Conservation (phyloP, 2,797 vertebrate genomes). For the Pangasius krempfi region DNA sequence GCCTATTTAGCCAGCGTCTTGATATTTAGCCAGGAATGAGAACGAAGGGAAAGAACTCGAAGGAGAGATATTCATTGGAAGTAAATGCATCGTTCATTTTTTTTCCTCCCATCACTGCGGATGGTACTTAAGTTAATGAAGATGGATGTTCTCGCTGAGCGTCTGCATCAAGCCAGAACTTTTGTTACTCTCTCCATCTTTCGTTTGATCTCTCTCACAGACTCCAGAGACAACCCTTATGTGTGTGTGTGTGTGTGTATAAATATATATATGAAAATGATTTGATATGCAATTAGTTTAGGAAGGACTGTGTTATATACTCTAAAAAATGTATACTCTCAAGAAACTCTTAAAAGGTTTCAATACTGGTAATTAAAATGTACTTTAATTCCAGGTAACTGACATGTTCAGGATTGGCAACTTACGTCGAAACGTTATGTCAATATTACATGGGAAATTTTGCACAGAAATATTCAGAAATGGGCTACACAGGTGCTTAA, state of each 20-base stretch:
- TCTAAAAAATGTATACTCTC: background rate
- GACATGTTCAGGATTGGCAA: background rate
- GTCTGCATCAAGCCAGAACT: constrained; percentile 42
- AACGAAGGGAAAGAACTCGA: background rate
- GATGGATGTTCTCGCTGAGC: constrained; percentile 39
- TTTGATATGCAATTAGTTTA: background rate
- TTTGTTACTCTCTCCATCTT: constrained; percentile 24
- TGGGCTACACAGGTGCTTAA: background rate
- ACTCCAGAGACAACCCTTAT: constrained; percentile 42
- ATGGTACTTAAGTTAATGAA: constrained; percentile 50
- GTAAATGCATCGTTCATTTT: constrained; percentile 29
- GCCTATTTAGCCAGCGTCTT: no score
- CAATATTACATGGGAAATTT: background rate
- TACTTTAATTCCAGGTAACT: background rate
- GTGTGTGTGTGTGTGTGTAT: no score
- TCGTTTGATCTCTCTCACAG: constrained; percentile 12
- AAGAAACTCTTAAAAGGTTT: background rate
- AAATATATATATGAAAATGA: background rate
- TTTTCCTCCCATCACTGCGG: constrained; percentile 30
- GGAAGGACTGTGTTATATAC: background rate
- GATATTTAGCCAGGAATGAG: background rate
- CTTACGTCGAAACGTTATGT: background rate
- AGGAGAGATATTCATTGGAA: constrained; percentile 20
- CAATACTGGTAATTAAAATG: background rate
- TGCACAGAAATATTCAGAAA: background rate